These are phyloP conservation scores for Limnothrissa miodon DNA, from an alignment of 2,113 vertebrate genomes.

Conservation along the genomic window DNA sequence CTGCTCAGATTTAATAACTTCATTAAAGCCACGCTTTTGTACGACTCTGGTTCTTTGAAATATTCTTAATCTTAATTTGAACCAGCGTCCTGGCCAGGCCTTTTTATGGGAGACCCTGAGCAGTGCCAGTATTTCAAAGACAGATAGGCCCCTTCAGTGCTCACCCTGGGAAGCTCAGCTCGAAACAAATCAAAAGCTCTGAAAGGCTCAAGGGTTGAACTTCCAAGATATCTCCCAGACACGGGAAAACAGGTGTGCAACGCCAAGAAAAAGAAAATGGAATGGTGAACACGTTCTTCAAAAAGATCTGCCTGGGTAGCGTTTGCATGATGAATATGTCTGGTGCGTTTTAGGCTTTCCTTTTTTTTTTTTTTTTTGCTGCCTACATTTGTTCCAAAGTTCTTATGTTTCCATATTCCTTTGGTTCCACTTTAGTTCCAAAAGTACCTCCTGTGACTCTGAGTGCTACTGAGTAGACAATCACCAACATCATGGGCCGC, in stretches of 20 bases:
- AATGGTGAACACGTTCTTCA: not conserved
- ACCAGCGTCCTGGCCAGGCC: not conserved
- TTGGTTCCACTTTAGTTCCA: too few relatives aligned
- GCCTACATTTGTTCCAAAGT: not conserved
- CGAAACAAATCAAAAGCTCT: not conserved
- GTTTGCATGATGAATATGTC: not conserved
- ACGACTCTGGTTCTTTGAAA: not conserved
- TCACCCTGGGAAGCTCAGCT: not conserved
- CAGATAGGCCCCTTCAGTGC: not conserved
- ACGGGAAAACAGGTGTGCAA: not conserved
- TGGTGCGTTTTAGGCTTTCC: not conserved
- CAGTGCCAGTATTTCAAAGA: not conserved
- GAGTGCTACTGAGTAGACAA: too few relatives aligned
- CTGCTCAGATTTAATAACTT: not conserved
- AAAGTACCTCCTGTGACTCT: too few relatives aligned
- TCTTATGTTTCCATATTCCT: not conserved
- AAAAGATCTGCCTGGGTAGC: not conserved
- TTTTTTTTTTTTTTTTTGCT: not conserved
- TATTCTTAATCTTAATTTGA: slow-evolving; percentile 9
- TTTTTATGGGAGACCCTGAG: not conserved
- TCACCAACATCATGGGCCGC: too few relatives aligned
- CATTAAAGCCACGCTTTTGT: not conserved
- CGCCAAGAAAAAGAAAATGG: not conserved
- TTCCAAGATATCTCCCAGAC: not conserved
- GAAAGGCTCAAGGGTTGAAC: not conserved